These are phyloP conservation scores for Otus scops DNA, from an alignment of 2,797 vertebrate species.

Conservation along the genomic window DNA sequence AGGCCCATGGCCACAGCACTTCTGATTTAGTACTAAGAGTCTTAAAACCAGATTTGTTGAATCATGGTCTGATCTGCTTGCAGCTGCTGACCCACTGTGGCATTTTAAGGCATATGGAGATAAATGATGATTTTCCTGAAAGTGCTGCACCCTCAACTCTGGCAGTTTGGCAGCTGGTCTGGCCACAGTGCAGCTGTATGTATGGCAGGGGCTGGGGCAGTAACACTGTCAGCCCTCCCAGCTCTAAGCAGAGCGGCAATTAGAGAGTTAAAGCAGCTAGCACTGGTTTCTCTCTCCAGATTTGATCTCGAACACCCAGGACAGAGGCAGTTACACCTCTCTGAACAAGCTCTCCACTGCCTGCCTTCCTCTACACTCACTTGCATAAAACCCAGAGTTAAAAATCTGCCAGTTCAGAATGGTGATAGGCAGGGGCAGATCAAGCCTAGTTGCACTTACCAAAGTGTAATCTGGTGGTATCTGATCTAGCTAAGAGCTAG, in stretches of 20 bases:
- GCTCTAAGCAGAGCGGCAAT: neutral
- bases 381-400: neutral
- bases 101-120: neutral
- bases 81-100: neutral
- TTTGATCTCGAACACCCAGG: neutral
- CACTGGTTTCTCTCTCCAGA: neutral
- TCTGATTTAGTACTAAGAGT: neutral
- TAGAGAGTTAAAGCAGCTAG: neutral
- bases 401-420: neutral
- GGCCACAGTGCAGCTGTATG: neutral
- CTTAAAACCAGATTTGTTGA: neutral
- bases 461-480: neutral
- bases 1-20: fast-evolving
- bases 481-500: conserved; percentile 1
- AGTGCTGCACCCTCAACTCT: neutral
- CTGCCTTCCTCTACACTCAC: neutral
- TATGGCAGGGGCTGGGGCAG: neutral
- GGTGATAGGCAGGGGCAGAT: neutral
- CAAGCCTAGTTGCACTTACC: neutral
- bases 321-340: neutral
- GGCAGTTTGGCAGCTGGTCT: neutral
- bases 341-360: neutral
- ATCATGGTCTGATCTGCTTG: neutral
- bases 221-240: neutral
- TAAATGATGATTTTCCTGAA: neutral